These are phyloP conservation scores for Neuroscelio doddi DNA, from an alignment of 2,888 invertebrate genomes.

Conservation along the genomic window DNA sequence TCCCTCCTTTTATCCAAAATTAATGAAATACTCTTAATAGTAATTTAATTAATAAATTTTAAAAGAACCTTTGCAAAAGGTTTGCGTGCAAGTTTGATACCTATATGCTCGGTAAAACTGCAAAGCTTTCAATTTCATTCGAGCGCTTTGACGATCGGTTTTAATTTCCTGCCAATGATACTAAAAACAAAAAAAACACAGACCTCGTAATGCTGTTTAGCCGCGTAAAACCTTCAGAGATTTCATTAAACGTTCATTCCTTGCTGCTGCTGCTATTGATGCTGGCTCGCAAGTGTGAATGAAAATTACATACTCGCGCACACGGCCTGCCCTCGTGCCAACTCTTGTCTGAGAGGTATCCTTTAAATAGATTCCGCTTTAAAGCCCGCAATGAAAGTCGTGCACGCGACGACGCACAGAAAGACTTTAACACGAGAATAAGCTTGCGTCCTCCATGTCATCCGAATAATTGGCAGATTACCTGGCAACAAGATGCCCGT, in stretches of 20 bases:
- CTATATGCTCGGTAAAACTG: too few species aligned
- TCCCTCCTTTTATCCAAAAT: too few species aligned
- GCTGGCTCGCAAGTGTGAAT: constrained; percentile 49
- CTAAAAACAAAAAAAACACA: constrained; percentile 56
- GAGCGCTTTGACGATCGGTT: constrained; percentile 57
- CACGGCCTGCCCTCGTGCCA: background rate
- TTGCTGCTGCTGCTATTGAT: constrained; percentile 39
- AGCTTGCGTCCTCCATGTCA: constrained; percentile 14
- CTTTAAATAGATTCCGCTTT: constrained; percentile 20
- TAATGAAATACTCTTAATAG: too few species aligned
- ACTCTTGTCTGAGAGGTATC: constrained; percentile 3
- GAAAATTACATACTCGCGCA: constrained; percentile 50
- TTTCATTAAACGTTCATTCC: constrained; percentile 58
- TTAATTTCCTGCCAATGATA: constrained; percentile 64
- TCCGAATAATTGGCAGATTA: constrained; percentile 33
- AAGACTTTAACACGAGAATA: constrained; percentile 19
- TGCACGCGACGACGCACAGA: constrained; percentile 22
- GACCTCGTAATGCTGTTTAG: constrained; percentile 41
- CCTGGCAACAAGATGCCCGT: constrained; percentile 12
- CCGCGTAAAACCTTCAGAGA: constrained; percentile 48
- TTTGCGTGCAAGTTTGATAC: constrained; percentile 40
- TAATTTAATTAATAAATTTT: constrained; percentile 39
- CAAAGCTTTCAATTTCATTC: constrained; percentile 56
- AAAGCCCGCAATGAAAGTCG: constrained; percentile 10
- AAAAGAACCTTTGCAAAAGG: constrained; percentile 42